Conservation (phyloP, 2,797 vertebrate genomes). For the Anomalospiza imberbis region DNA sequence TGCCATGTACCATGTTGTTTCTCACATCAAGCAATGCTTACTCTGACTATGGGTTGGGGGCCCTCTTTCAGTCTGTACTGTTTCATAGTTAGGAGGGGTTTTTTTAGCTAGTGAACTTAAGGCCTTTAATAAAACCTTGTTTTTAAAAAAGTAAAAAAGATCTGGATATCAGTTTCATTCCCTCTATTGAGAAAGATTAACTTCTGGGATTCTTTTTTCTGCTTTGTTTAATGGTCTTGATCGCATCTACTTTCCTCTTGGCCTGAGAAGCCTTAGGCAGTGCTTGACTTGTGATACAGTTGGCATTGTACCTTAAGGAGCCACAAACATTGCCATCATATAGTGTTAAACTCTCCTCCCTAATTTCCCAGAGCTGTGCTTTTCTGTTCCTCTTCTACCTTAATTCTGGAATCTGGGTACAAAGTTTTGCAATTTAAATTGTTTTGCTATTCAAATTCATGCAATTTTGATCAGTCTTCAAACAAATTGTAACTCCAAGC, state of each 20-base stretch:
- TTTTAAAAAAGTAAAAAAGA: neutral
- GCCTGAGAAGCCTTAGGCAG: neutral
- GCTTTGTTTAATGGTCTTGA: neutral
- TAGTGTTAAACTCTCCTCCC: neutral
- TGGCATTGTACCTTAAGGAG: neutral
- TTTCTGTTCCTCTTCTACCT: neutral
- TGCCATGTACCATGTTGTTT: neutral
- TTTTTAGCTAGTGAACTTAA: neutral
- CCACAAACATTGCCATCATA: neutral
- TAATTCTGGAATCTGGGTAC: neutral
- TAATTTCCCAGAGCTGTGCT: neutral
- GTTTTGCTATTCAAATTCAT: neutral
- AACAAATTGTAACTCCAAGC: neutral
- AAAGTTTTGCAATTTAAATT: neutral
- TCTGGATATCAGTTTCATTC: neutral
- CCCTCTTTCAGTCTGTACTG: neutral
- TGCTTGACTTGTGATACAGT: neutral
- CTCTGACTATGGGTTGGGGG: fast-evolving
- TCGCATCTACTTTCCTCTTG: neutral
- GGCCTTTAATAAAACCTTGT: neutral
- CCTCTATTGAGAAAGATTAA: neutral
- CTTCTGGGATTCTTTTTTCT: neutral
- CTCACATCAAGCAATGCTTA: neutral
- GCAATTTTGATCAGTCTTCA: neutral
- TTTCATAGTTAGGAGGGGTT: neutral